Base-by-base conservation (phyloP, 2,888 invertebrate species). In the Sclerodermus sp. region DNA sequence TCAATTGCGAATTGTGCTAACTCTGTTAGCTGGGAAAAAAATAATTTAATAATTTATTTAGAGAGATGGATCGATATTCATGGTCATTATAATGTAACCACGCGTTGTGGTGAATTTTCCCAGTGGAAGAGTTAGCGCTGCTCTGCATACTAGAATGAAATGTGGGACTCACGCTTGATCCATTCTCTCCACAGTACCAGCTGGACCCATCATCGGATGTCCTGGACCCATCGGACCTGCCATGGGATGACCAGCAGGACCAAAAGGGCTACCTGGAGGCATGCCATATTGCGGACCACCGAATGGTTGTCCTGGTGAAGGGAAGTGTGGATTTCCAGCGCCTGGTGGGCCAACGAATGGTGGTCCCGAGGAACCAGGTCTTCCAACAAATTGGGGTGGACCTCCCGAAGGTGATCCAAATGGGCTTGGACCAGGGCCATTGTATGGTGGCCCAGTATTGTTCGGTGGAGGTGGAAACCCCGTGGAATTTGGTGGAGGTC, bases 121-220 rank as follows among this genome's bases (percentile, higher is more conserved):
- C n/a, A n/a, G n/a, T n/a, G n/a, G n/a, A n/a, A n/a, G n/a, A n/a
- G n/a, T n/a, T n/a, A n/a, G n/a, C n/a, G n/a, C n/a, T n/a, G n/a
- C n/a, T n/a, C n/a, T n/a, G n/a, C n/a, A n/a, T n/a, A n/a, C n/a
- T n/a, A n/a, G n/a, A n/a, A n/a, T n/a, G n/a, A n/a, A n/a, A n/a
- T n/a, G n/a, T n/a, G n/a, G n/a, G n/a, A n/a, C 86, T 85, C 69
- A 87, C 84, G 88, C 88, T 79, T 87, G 88, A 76, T 89, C 91
- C 78, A 83, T 87, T 81, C 90, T 84, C 79, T 90, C 90, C 69
- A 91, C 90, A 69, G 91, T 90, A 68, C 90, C 90, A 8, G 74
- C 76, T 57, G 90, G 88, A 57, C 87, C 87, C 83, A 87, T 84
- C 75, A 83, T 84, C 23, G 82, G 83, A 70, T 85, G 85, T 55